Conservation (phyloP, 2,113 vertebrate genomes). For the Pogonocichla stellata region DNA sequence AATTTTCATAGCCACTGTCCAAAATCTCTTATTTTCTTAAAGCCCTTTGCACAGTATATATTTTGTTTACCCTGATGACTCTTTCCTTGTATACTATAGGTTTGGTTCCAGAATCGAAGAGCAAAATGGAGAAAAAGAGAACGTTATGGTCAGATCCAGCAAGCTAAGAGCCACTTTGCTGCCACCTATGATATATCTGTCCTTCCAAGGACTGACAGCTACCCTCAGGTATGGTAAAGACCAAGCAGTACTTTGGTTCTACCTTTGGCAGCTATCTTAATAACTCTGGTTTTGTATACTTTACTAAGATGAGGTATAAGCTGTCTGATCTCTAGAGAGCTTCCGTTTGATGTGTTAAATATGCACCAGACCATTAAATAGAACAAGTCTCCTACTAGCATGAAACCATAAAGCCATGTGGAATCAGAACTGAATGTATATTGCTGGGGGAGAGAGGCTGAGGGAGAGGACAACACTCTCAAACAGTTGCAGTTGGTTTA, state of each 20-base stretch:
- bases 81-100: conserved; percentile 70
- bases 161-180: conserved; percentile 95
- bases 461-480: neutral
- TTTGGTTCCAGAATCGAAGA: conserved; percentile 99
- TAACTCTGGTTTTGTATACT: neutral
- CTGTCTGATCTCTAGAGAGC: neutral
- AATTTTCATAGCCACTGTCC: neutral
- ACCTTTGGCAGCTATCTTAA: neutral
- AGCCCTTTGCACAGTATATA: neutral
- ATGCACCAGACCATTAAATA: neutral
- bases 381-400: neutral
- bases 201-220: conserved; percentile 91
- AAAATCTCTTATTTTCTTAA: neutral
- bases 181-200: conserved; percentile 95
- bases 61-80: neutral
- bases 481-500: neutral
- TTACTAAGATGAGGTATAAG: neutral
- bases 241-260: neutral
- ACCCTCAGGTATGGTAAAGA: conserved; percentile 85
- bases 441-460: neutral
- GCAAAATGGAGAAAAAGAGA: conserved; percentile 98
- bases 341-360: neutral
- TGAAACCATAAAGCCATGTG: accelerated
- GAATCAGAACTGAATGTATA: neutral
- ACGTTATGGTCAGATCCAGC: conserved; percentile 96